Conservation (phyloP, 2,888 invertebrate genomes). For the Tuberolachnus salignus region DNA sequence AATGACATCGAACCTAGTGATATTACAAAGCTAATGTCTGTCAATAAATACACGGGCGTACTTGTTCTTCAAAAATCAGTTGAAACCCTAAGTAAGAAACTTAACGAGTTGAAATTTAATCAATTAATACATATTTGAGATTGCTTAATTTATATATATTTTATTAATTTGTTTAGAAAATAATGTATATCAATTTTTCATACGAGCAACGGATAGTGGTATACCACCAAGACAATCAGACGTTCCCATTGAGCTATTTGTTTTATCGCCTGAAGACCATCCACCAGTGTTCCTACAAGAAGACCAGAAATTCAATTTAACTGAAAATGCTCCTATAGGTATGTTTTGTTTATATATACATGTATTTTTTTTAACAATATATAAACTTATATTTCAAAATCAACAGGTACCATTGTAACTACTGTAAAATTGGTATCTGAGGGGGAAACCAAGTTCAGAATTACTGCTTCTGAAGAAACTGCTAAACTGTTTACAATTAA, state of each 20-base stretch:
- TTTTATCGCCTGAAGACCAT: constrained; percentile 73
- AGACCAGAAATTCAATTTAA: constrained; percentile 78
- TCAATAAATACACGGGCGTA: constrained; percentile 77
- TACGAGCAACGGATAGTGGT: constrained; percentile 85
- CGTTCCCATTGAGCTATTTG: constrained; percentile 79
- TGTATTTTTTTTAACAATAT: not conserved
- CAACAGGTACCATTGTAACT: constrained; percentile 71
- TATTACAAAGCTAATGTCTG: constrained; percentile 73
- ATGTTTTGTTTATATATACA: constrained; percentile 50
- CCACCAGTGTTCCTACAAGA: constrained; percentile 78
- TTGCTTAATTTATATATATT: not conserved
- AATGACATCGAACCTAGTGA: constrained; percentile 73
- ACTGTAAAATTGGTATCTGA: constrained; percentile 72
- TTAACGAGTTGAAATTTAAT: not conserved
- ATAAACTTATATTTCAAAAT: constrained; percentile 20
- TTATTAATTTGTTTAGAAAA: constrained; percentile 66
- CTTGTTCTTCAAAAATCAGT: constrained; percentile 72
- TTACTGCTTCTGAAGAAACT: constrained; percentile 66
- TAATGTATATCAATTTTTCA: constrained; percentile 84
- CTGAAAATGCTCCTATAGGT: constrained; percentile 76
- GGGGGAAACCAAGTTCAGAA: constrained; percentile 68
- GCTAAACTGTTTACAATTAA: constrained; percentile 74
- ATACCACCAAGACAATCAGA: constrained; percentile 76
- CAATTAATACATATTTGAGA: not conserved
- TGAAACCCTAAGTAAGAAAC: constrained; percentile 64